Evolutionary conservation across 2,113 vertebrate species (phyloP).

Genomic region (Nestor notabilis): DNA sequence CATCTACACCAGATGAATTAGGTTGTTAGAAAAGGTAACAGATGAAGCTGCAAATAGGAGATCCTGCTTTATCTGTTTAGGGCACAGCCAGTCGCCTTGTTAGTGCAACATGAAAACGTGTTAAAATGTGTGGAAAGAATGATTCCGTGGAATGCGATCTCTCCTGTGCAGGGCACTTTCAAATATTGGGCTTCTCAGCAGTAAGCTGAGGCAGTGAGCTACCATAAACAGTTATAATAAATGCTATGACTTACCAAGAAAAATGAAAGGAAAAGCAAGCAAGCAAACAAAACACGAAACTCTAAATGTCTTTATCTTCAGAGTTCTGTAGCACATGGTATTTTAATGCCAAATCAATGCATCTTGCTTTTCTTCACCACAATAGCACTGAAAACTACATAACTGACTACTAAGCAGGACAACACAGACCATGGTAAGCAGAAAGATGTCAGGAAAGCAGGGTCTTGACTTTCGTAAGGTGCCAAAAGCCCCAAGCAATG

Average conservation of each 20-base stretch:
- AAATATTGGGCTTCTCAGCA: background rate
- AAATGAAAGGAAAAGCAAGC: background rate
- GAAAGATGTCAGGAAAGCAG: background rate
- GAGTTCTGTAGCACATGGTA: background rate
- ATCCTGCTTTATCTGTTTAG: background rate
- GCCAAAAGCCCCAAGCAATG: background rate
- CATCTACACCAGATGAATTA: background rate
- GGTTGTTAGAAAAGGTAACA: background rate
- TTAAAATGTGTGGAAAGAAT: background rate
- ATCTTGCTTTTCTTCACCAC: background rate
- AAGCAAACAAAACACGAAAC: background rate
- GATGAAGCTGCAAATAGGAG: background rate
- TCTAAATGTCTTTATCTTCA: background rate
- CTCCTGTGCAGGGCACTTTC: background rate
- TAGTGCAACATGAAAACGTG: background rate
- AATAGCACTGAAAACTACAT: background rate
- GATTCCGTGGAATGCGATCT: rapidly evolving
- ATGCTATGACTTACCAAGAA: background rate
- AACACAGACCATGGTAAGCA: background rate
- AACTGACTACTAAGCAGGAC: background rate
- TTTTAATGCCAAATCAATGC: background rate
- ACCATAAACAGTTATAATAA: background rate
- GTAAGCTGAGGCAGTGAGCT: background rate
- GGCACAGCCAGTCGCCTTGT: background rate
- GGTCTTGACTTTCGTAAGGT: background rate